Percentiles rank a stretch among this genome's conserved stretches.
These are phyloP conservation scores for Artibeus lituratus DNA, from an alignment of 2,797 vertebrate species.

Conservation along the genomic window DNA sequence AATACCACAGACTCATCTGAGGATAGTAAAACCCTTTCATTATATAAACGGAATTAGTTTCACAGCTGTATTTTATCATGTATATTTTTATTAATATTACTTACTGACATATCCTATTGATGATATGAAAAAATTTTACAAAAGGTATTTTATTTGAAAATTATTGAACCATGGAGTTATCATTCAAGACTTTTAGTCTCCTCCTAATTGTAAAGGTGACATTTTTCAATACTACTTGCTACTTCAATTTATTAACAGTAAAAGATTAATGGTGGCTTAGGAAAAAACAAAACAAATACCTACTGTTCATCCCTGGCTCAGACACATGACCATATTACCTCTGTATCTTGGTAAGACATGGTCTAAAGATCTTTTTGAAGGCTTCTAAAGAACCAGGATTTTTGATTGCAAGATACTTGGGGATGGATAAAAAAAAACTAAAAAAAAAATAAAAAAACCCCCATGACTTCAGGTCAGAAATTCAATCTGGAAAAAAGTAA, in stretches of 20 bases:
- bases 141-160: background rate
- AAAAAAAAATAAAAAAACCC: no score
- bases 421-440: conserved; percentile 3
- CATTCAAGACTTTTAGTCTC: background rate
- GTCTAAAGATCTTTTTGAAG: background rate
- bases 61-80: background rate
- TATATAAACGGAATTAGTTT: conserved; percentile 2
- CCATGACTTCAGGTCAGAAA: background rate
- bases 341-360: background rate
- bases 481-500: background rate
- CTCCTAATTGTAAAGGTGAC: background rate
- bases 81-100: background rate
- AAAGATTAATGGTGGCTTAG: background rate
- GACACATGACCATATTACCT: background rate
- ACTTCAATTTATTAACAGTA: background rate
- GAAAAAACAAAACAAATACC: background rate
- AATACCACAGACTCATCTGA: background rate
- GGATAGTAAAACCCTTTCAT: background rate
- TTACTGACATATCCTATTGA: background rate
- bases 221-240: conserved; percentile 29
- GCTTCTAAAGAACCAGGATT: background rate
- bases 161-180: background rate
- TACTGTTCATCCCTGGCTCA: background rate
- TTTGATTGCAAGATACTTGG: background rate
- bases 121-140: background rate